Conservation (phyloP, 2,888 invertebrate genomes). For the Omphaloscelis lunosa region DNA sequence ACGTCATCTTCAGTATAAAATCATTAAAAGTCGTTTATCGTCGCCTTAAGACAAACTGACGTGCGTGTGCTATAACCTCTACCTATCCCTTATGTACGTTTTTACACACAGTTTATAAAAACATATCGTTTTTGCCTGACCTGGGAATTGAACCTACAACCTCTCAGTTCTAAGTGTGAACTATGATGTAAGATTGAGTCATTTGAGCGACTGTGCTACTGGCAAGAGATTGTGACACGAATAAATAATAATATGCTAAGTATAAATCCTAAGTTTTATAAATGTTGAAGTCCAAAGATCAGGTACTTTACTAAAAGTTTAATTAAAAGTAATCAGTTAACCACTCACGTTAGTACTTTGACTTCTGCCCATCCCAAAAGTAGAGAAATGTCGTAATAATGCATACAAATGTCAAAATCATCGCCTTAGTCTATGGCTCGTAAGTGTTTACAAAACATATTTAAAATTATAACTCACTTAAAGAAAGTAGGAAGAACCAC, state of each 20-base stretch:
- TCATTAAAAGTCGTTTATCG: no score
- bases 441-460: slow-evolving; percentile 37
- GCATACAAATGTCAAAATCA: slow-evolving; percentile 50
- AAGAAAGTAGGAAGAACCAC: slow-evolving; percentile 72
- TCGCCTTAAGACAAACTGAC: background rate
- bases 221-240: background rate
- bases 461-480: slow-evolving; percentile 73
- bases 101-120: background rate
- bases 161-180: background rate
- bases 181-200: slow-evolving; percentile 26
- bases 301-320: background rate
- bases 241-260: background rate
- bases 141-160: background rate
- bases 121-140: background rate
- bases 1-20: no score
- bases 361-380: background rate
- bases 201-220: background rate
- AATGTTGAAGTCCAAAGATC: background rate
- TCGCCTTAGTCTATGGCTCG: slow-evolving; percentile 28
- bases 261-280: background rate
- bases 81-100: background rate
- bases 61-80: background rate
- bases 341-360: background rate
- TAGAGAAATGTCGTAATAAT: slow-evolving; percentile 13
- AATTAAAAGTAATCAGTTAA: background rate